Evolutionary conservation across 2,888 invertebrate species (phyloP).

Genomic region (Sphinx pinastri): DNA sequence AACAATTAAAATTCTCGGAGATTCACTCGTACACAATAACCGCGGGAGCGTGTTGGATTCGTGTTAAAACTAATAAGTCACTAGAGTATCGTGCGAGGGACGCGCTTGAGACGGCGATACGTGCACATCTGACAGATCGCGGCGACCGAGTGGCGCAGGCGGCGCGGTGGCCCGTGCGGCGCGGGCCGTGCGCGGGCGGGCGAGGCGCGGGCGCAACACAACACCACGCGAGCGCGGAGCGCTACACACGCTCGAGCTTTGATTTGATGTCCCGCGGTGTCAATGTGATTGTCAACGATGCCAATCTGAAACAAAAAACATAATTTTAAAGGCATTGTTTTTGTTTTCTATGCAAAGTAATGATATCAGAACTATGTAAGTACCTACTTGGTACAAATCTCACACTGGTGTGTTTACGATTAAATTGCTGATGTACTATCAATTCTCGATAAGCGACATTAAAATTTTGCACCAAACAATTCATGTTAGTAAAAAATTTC

Average conservation of each 20-base stretch:
- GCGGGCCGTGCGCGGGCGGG: background rate
- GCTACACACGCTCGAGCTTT: background rate
- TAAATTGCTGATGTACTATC: no score
- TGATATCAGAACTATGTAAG: background rate
- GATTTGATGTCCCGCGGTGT: background rate
- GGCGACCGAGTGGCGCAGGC: conserved; percentile 60
- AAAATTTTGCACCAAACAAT: no score
- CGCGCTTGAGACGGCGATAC: conserved; percentile 43
- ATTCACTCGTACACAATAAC: conserved; percentile 44
- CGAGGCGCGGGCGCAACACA: background rate
- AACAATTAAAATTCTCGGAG: conserved; percentile 47
- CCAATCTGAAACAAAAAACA: conserved; percentile 12
- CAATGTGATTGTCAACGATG: conserved; percentile 7
- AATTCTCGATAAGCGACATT: no score
- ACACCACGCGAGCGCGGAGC: background rate
- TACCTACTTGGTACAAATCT: background rate
- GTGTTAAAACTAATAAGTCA: conserved; percentile 46
- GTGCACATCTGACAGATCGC: conserved; percentile 57
- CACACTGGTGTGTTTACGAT: background rate
- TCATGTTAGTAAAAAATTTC: no score
- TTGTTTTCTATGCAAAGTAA: background rate
- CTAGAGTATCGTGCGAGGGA: conserved; percentile 37
- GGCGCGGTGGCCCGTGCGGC: background rate
- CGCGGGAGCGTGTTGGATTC: conserved; percentile 48
- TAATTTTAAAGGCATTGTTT: background rate